phyloP scores from a whole-genome alignment of 2,113 vertebrate genomes.

The Paratilapia polleni region DNA sequence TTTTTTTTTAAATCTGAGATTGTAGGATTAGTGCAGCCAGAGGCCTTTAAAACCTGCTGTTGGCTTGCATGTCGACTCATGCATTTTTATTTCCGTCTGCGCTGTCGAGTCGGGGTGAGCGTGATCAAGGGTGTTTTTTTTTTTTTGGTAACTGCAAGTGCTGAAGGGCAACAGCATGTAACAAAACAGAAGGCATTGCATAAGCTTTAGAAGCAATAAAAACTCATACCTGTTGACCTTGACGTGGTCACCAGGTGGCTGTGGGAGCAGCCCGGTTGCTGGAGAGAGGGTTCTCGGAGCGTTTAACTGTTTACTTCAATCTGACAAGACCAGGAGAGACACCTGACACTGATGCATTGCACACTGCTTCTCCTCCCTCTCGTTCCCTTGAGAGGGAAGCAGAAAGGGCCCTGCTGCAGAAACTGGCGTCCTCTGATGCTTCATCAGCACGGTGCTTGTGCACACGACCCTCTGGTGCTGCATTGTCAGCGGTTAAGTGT shows the following conservation, averaged over 20 bases:
- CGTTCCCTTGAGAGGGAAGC: neutral
- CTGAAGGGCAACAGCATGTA: neutral
- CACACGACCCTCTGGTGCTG: constrained; percentile 36
- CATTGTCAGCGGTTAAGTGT: constrained; percentile 46
- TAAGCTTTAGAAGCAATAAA: neutral
- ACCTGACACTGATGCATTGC: neutral
- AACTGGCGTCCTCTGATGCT: constrained; percentile 36
- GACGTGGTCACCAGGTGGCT: neutral
- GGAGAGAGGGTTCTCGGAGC: neutral
- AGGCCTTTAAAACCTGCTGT: constrained; percentile 41
- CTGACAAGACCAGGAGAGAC: neutral
- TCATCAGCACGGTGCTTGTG: constrained; percentile 30
- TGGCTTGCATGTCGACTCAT: neutral
- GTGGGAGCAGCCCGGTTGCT: neutral
- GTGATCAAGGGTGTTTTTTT: neutral
- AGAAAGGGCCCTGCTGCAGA: constrained; percentile 13
- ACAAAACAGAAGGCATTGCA: neutral
- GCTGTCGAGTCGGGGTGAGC: neutral
- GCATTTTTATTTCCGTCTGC: neutral
- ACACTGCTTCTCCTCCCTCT: neutral
- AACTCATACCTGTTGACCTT: constrained; percentile 54
- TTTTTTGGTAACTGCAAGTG: neutral
- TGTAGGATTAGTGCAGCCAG: constrained; percentile 53
- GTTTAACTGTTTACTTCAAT: constrained; percentile 1
- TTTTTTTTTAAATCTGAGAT: constrained; percentile 54